Evolutionary conservation across 2,797 vertebrate genomes (phyloP).

Genomic region (Parauchenoglanis ngamensis): DNA sequence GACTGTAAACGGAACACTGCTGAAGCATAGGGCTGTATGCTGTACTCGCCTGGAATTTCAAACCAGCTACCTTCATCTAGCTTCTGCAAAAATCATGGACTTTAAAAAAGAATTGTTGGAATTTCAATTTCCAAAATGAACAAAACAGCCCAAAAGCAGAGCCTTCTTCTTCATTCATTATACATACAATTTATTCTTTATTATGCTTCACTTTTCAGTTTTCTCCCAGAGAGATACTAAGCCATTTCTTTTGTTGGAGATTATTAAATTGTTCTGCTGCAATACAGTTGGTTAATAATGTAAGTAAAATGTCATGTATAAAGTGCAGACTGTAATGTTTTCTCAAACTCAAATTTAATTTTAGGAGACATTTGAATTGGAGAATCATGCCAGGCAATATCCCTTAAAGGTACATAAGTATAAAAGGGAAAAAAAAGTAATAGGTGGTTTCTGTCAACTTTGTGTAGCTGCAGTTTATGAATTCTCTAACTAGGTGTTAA

Average conservation of each 20-base stretch:
- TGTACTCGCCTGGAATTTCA: background rate
- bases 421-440: background rate
- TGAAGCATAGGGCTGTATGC: background rate
- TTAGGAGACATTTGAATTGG: conserved; percentile 6
- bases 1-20: background rate
- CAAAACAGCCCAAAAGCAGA: background rate
- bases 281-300: conserved; percentile 13
- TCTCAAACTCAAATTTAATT: background rate
- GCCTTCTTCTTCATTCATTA: conserved; percentile 1
- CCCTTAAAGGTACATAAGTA: background rate
- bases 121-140: background rate
- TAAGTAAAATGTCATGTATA: conserved; percentile 18
- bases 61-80: background rate
- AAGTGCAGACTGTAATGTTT: background rate
- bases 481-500: conserved; percentile 3
- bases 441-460: background rate
- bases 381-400: background rate
- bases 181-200: conserved; percentile 16
- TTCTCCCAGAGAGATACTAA: background rate
- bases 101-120: background rate
- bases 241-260: background rate
- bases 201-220: conserved; percentile 4
- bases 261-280: conserved; percentile 22
- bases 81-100: background rate
- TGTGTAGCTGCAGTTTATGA: background rate